These are phyloP conservation scores for Anser cygnoides DNA, from an alignment of 2,113 vertebrate genomes.

Conservation along the genomic window DNA sequence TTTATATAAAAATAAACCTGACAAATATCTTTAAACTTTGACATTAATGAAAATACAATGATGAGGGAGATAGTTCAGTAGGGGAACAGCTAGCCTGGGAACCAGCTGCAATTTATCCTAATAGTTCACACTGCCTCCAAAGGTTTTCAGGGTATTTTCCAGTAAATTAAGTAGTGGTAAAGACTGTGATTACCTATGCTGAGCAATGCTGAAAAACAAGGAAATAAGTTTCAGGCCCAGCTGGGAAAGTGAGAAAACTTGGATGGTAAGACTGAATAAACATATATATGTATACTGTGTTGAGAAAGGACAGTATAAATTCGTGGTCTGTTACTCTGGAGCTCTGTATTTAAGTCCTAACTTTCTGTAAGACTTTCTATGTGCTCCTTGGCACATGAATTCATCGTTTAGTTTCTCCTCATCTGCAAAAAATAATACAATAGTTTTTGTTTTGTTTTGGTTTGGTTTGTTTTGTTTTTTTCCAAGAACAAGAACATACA, in stretches of 20 bases:
- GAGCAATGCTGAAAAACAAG: background rate
- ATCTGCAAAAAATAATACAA: background rate
- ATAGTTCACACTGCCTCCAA: background rate
- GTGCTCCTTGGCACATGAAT: background rate
- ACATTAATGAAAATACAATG: background rate
- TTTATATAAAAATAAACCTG: background rate
- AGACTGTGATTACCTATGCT: background rate
- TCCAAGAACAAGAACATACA: background rate
- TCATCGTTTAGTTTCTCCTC: background rate
- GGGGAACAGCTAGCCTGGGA: background rate
- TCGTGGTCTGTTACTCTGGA: background rate
- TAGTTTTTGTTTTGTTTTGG: too few species aligned
- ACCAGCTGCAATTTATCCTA: background rate
- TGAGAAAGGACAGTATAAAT: background rate
- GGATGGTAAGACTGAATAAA: background rate
- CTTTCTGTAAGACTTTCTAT: background rate
- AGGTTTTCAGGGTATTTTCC: background rate
- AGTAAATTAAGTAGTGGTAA: background rate
- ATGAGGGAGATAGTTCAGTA: background rate
- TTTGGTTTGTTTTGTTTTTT: background rate
- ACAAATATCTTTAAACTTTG: background rate
- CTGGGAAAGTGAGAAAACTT: background rate
- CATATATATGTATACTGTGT: too few species aligned
- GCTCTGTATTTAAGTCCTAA: background rate
- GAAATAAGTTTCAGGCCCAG: background rate